Conservation (phyloP, 1,140 invertebrate species). For the Ceratosolen solmsi region DNA sequence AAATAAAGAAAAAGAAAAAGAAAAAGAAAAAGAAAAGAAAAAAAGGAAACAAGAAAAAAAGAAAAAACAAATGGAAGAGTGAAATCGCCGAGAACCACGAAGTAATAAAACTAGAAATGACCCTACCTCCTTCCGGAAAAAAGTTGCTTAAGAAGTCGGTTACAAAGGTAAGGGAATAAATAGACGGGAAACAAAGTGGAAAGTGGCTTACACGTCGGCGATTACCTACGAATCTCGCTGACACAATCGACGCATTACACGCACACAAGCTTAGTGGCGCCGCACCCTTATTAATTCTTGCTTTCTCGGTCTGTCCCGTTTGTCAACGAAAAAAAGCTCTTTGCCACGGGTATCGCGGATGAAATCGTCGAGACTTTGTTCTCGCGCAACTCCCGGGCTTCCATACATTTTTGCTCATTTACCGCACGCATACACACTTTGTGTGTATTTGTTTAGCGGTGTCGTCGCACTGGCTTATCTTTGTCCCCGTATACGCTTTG, state of each 20-base stretch:
- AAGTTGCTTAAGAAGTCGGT: neutral
- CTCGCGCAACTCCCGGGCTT: neutral
- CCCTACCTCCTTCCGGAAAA: neutral
- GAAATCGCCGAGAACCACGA: neutral
- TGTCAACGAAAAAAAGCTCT: neutral
- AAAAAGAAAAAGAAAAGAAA: too few species aligned
- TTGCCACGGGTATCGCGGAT: neutral
- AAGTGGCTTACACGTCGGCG: neutral
- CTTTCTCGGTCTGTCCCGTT: too few species aligned
- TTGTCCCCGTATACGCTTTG: neutral
- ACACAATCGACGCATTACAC: slow-evolving; percentile 54
- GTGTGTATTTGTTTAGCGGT: neutral
- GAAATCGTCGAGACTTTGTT: too few species aligned
- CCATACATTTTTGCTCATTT: slow-evolving; percentile 5
- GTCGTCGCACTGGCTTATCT: neutral
- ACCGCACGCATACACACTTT: neutral
- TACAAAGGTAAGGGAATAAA: neutral
- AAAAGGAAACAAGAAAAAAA: neutral
- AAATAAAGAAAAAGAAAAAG: neutral
- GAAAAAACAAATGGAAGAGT: too few species aligned
- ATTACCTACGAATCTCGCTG: slow-evolving; percentile 42
- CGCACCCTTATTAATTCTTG: slow-evolving; percentile 26
- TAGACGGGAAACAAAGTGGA: neutral
- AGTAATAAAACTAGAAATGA: slow-evolving; percentile 6
- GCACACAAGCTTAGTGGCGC: slow-evolving; percentile 37